Percentiles rank a stretch among this genome's conserved stretches.
phyloP scores from a whole-genome alignment of 2,113 vertebrate genomes.

The Cygnus buccinator region DNA sequence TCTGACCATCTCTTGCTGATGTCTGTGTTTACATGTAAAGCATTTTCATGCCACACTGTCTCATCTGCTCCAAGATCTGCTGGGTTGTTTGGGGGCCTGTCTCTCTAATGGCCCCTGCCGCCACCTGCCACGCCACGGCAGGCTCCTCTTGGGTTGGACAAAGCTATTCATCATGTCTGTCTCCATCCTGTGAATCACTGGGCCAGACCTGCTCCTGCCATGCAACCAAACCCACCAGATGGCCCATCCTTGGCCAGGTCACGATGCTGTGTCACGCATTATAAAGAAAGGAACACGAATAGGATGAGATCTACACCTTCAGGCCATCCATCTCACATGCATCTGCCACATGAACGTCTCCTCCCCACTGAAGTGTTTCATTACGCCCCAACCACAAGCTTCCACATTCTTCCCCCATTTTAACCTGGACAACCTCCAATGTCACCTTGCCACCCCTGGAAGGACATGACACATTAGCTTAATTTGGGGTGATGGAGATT shows the following conservation, averaged over 20 bases:
- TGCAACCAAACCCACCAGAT: neutral
- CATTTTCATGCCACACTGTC: rapidly evolving
- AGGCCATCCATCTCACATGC: neutral
- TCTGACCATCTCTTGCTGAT: neutral
- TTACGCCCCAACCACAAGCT: neutral
- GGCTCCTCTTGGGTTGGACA: neutral
- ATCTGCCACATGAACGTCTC: neutral
- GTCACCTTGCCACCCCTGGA: neutral
- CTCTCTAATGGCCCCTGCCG: neutral
- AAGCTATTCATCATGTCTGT: rapidly evolving
- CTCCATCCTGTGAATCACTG: neutral
- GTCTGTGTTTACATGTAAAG: neutral
- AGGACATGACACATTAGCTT: neutral
- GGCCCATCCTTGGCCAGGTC: neutral
- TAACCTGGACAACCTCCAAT: neutral
- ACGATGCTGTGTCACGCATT: rapidly evolving
- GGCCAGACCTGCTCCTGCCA: neutral
- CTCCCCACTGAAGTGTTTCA: neutral
- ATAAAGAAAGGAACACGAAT: neutral
- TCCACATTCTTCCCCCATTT: neutral
- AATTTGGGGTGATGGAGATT: neutral
- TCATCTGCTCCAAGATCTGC: neutral
- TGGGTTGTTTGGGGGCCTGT: neutral
- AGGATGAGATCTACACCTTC: neutral
- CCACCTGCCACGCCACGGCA: neutral